phyloP scores from a whole-genome alignment of 2,113 vertebrate species.

The Poeciliopsis retropinna region DNA sequence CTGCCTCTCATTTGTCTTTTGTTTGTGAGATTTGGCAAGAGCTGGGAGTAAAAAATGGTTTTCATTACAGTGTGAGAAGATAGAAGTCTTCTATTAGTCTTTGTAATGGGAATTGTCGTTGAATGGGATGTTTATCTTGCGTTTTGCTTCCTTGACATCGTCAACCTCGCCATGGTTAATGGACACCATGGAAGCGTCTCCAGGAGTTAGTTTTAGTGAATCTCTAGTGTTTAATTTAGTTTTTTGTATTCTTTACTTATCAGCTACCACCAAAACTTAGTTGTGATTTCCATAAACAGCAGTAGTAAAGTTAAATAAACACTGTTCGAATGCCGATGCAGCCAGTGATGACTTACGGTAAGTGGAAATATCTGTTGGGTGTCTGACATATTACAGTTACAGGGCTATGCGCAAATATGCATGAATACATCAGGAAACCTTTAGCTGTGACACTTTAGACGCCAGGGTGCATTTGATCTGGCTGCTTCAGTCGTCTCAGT shows the following conservation, averaged over 20 bases:
- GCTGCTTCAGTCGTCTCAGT: conserved; percentile 60
- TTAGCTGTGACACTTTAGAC: conserved; percentile 59
- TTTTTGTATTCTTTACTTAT: too few relatives aligned
- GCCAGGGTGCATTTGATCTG: conserved; percentile 58
- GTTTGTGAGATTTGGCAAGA: background rate
- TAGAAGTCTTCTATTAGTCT: background rate
- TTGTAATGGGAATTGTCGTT: background rate
- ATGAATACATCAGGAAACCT: conserved; percentile 13
- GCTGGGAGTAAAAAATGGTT: background rate
- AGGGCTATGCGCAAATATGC: background rate
- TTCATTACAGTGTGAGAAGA: background rate
- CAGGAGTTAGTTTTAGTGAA: too few relatives aligned
- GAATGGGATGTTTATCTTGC: background rate
- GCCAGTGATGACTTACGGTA: background rate
- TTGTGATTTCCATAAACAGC: background rate
- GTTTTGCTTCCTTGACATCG: background rate
- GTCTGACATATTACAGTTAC: background rate
- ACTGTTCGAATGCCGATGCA: background rate
- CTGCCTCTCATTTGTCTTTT: background rate
- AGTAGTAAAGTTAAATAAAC: background rate
- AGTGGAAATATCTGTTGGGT: background rate
- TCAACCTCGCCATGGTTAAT: too few relatives aligned
- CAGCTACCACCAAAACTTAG: too few relatives aligned
- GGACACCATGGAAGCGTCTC: too few relatives aligned
- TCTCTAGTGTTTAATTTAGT: too few relatives aligned